These are phyloP conservation scores for Epizoanthus stellaris DNA, from an alignment of 92 coral and sea anemone genomes.

Conservation along the genomic window DNA sequence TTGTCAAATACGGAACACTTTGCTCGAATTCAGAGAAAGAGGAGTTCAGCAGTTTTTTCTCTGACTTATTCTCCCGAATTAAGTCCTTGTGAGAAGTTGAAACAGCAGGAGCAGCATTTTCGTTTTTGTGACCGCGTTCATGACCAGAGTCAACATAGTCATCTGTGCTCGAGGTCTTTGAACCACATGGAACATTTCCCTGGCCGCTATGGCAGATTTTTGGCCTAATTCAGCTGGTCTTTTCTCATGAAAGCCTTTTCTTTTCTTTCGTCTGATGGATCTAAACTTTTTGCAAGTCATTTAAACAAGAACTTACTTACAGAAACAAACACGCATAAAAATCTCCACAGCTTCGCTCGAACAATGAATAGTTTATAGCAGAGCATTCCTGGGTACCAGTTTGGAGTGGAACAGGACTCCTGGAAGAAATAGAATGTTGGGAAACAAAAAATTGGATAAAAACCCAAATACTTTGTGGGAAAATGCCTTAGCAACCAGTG, in stretches of 20 bases:
- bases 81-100: not conserved
- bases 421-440: not conserved
- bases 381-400: not conserved
- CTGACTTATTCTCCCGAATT: not conserved
- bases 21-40: slow-evolving; percentile 2
- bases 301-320: not conserved
- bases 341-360: not conserved
- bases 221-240: slow-evolving; percentile 22
- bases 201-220: slow-evolving; percentile 1
- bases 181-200: slow-evolving; percentile 1
- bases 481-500: too few species aligned
- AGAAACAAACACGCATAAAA: not conserved
- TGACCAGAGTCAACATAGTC: not conserved
- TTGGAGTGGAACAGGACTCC: slow-evolving; percentile 4
- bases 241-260: slow-evolving; percentile 6
- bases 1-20: not conserved
- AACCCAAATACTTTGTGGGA: not conserved
- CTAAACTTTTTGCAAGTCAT: slow-evolving; percentile 30
- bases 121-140: not conserved
- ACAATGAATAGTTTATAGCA: too few species aligned
- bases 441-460: not conserved
- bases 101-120: not conserved
- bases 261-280: not conserved
- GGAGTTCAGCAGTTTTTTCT: not conserved
- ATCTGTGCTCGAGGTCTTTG: not conserved